Conservation (phyloP, 1,140 invertebrate genomes). For the Teleogryllus occipitalis region DNA sequence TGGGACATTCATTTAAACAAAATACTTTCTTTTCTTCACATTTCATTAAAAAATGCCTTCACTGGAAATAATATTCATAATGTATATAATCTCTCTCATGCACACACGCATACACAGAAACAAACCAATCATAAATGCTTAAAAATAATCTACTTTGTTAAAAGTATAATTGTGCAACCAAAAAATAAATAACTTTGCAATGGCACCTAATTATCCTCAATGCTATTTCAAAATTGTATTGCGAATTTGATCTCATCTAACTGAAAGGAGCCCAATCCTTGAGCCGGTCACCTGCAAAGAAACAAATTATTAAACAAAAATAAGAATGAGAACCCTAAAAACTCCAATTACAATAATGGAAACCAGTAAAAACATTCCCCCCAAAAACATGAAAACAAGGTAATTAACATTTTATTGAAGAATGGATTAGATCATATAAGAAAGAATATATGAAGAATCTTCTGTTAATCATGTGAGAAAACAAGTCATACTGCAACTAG, state of each 20-base stretch:
- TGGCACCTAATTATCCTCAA: not conserved
- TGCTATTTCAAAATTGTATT: not conserved
- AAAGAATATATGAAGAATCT: not conserved
- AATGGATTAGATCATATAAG: not conserved
- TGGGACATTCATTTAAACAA: too few relatives aligned
- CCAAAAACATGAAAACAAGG: not conserved
- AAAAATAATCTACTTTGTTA: too few relatives aligned
- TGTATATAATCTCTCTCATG: too few relatives aligned
- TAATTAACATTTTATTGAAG: not conserved
- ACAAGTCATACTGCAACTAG: not conserved
- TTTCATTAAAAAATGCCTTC: too few relatives aligned
- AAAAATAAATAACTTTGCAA: not conserved
- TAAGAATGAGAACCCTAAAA: not conserved
- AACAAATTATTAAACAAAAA: not conserved
- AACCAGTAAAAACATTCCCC: not conserved
- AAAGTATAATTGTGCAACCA: too few relatives aligned
- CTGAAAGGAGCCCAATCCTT: constrained; percentile 16
- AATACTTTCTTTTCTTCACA: too few relatives aligned
- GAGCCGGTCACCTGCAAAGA: constrained; percentile 14
- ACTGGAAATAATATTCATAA: too few relatives aligned
- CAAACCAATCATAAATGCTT: too few relatives aligned
- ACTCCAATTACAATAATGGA: not conserved
- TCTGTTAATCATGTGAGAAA: not conserved
- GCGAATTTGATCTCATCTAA: not conserved
- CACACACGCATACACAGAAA: too few relatives aligned